These are phyloP conservation scores for Osmerus eperlanus DNA, from an alignment of 2,113 vertebrate species.

Conservation along the genomic window DNA sequence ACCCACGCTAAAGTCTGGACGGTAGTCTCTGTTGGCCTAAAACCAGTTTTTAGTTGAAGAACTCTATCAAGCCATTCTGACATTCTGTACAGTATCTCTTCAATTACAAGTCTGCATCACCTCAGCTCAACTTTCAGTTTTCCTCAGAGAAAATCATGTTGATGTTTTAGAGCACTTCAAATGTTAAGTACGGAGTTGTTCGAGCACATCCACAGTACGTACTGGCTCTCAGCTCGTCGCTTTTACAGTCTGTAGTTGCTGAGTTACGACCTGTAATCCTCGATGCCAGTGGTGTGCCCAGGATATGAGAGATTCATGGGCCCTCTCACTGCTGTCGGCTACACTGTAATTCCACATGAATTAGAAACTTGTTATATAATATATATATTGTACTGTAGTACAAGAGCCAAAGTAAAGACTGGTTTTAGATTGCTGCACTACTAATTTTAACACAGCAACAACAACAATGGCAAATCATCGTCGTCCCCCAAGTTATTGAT, in stretches of 20 bases:
- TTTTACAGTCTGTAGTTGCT: conserved; percentile 9
- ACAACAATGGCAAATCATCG: conserved; percentile 11
- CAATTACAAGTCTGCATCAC: too few species aligned
- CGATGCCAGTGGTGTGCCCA: conserved; percentile 21
- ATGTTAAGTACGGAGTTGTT: not conserved
- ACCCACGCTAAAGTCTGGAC: too few species aligned
- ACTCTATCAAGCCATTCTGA: too few species aligned
- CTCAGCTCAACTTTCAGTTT: too few species aligned
- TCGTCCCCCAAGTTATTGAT: conserved; percentile 12
- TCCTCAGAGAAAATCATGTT: too few species aligned
- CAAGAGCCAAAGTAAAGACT: conserved; percentile 6
- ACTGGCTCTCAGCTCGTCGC: not conserved
- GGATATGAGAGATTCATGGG: conserved; percentile 26
- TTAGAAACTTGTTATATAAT: conserved; percentile 13
- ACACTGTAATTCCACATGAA: conserved; percentile 14
- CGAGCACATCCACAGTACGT: not conserved
- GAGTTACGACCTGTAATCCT: conserved; percentile 17
- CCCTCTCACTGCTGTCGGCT: not conserved
- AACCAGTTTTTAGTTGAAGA: too few species aligned
- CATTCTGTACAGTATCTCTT: too few species aligned
- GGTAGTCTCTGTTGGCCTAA: too few species aligned
- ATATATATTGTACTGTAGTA: not conserved
- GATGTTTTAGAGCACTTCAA: too few species aligned
- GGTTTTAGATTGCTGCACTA: not conserved
- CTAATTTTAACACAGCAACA: not conserved